Conservation (phyloP, 2,797 vertebrate genomes). For the Crenichthys baileyi region DNA sequence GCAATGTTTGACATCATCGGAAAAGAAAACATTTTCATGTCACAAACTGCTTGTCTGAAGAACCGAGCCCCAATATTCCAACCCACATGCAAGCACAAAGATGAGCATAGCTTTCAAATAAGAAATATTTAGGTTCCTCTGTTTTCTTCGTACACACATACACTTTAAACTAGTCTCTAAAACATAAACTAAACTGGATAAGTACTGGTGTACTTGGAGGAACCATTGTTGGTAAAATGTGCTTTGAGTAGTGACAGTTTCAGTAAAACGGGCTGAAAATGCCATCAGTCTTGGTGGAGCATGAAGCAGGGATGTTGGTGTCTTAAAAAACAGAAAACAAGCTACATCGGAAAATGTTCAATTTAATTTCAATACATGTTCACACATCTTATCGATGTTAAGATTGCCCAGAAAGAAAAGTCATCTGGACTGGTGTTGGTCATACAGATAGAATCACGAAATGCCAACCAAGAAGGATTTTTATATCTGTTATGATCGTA, state of each 20-base stretch:
- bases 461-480: background rate
- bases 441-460: background rate
- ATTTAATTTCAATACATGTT: constrained; percentile 5
- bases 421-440: background rate
- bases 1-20: constrained; percentile 46
- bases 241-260: constrained; percentile 4
- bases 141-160: background rate
- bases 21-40: constrained; percentile 71
- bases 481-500: background rate
- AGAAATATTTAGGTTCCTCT: background rate
- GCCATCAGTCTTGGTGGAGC: background rate
- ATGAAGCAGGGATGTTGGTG: constrained; percentile 2
- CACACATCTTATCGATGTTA: background rate
- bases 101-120: constrained; percentile 21
- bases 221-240: constrained; percentile 15
- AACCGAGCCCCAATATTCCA: constrained; percentile 43
- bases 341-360: constrained; percentile 1
- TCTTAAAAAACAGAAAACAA: background rate
- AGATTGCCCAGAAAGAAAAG: background rate
- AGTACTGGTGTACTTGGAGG: constrained; percentile 5
- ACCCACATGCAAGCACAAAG: constrained; percentile 38
- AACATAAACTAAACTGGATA: background rate
- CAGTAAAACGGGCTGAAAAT: background rate
- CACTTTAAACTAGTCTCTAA: background rate
- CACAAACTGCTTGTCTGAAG: constrained; percentile 59